These are phyloP conservation scores for Callinectes sapidus DNA, from an alignment of 2,888 invertebrate genomes.

Conservation along the genomic window DNA sequence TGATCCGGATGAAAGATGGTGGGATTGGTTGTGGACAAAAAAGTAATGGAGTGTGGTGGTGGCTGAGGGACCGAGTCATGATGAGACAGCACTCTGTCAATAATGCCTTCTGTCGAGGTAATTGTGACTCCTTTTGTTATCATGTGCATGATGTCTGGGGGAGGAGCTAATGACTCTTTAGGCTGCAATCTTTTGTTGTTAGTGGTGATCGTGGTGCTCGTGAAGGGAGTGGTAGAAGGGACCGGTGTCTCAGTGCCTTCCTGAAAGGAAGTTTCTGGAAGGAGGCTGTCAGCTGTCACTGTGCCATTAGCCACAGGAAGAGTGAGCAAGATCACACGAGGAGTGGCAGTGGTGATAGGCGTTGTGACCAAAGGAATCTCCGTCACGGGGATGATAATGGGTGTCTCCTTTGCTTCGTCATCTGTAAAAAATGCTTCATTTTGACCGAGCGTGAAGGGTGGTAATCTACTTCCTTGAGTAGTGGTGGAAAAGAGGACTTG, in stretches of 20 bases:
- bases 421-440: conserved; percentile 55
- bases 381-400: not conserved
- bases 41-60: not conserved
- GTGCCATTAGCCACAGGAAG: conserved; percentile 41
- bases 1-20: not conserved
- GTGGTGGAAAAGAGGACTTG: not conserved
- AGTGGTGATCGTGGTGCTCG: not conserved
- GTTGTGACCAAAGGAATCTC: conserved; percentile 20
- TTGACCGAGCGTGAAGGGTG: not conserved
- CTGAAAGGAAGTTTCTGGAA: not conserved
- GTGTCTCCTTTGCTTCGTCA: not conserved
- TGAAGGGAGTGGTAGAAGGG: conserved; percentile 8
- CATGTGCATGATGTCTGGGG: conserved; percentile 48
- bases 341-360: conserved; percentile 34
- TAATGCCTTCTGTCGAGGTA: conserved; percentile 55
- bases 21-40: not conserved
- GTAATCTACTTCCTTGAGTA: not conserved
- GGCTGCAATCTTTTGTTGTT: not conserved
- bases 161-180: conserved; percentile 16
- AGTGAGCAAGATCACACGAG: conserved; percentile 42
- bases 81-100: conserved; percentile 28
- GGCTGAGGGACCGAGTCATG: not conserved
- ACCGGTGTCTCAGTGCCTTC: not conserved
- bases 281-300: not conserved
- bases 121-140: conserved; percentile 60